Percentiles rank a stretch among this genome's conserved stretches.
phyloP scores from a whole-genome alignment of 2,797 vertebrate genomes.

The Anas bernieri region DNA sequence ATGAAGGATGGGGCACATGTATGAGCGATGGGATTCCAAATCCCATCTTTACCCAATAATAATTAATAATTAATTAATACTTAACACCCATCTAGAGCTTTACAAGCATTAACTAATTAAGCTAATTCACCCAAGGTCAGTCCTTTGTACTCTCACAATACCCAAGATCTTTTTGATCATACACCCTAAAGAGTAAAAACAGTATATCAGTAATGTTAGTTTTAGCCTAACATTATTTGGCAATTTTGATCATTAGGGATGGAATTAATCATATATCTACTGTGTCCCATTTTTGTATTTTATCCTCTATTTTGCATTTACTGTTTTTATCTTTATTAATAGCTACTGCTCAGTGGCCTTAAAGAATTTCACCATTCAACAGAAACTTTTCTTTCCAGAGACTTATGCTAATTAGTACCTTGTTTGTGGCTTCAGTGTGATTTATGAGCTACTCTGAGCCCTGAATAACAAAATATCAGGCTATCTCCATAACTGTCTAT shows the following conservation, averaged over 20 bases:
- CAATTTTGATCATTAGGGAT: slow-evolving; percentile 72
- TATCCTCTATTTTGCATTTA: slow-evolving; percentile 57
- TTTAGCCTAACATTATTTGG: slow-evolving; percentile 65
- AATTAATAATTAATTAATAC: slow-evolving; percentile 72
- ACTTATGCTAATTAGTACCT: slow-evolving; percentile 74
- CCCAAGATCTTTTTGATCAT: slow-evolving; percentile 69
- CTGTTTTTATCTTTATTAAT: slow-evolving; percentile 70
- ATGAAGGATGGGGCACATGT: slow-evolving; percentile 36
- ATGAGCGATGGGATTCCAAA: slow-evolving; percentile 61
- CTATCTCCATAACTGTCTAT: slow-evolving; percentile 75
- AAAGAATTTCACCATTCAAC: slow-evolving; percentile 67
- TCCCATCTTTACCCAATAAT: slow-evolving; percentile 68
- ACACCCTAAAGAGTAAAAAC: slow-evolving; percentile 69
- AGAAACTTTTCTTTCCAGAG: slow-evolving; percentile 74
- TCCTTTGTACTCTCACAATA: slow-evolving; percentile 69
- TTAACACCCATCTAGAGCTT: slow-evolving; percentile 69
- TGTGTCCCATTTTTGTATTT: slow-evolving; percentile 61
- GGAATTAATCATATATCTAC: slow-evolving; percentile 66
- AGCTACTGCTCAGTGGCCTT: slow-evolving; percentile 70
- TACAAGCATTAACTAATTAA: slow-evolving; percentile 73
- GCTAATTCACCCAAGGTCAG: slow-evolving; percentile 73
- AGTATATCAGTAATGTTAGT: slow-evolving; percentile 62
- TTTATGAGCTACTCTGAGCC: slow-evolving; percentile 69
- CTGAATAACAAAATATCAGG: slow-evolving; percentile 71
- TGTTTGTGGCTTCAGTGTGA: slow-evolving; percentile 63